These are phyloP conservation scores for Pteria penguin DNA, from an alignment of 2,888 invertebrate genomes.

Conservation along the genomic window DNA sequence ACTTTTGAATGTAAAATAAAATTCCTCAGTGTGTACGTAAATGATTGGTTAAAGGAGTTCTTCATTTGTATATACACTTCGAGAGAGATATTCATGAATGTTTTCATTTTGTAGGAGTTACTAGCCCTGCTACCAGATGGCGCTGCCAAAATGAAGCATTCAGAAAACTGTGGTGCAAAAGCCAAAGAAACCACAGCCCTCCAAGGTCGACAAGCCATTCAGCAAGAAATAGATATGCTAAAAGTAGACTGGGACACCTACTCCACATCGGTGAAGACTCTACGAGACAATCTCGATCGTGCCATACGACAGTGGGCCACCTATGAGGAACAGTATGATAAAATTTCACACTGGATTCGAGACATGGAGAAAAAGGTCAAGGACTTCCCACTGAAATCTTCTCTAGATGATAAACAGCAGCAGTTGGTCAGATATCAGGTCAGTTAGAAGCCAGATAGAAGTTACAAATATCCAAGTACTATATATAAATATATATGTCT, in stretches of 20 bases:
- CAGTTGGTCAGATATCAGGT: constrained; percentile 87
- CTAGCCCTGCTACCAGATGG: constrained; percentile 83
- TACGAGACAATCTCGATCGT: constrained; percentile 87
- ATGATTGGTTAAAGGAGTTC: background rate
- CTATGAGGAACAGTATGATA: constrained; percentile 90
- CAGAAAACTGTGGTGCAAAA: constrained; percentile 84
- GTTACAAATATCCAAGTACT: background rate
- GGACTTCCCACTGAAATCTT: constrained; percentile 91
- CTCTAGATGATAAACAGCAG: constrained; percentile 89
- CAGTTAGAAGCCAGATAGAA: constrained; percentile 74
- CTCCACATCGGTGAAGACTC: constrained; percentile 82
- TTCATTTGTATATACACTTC: background rate
- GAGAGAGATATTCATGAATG: background rate
- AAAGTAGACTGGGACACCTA: constrained; percentile 75
- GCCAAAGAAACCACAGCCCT: constrained; percentile 84
- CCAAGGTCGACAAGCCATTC: constrained; percentile 73
- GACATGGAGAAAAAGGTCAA: constrained; percentile 90
- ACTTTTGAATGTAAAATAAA: no score
- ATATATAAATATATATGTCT: background rate
- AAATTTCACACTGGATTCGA: constrained; percentile 92
- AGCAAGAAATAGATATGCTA: constrained; percentile 73
- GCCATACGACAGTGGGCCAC: constrained; percentile 91
- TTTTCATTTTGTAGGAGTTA: constrained; percentile 79
- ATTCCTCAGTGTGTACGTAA: no score
- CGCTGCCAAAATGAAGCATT: constrained; percentile 84